phyloP scores from a whole-genome alignment of 1,140 invertebrate species.

The Drosophila setifemur region DNA sequence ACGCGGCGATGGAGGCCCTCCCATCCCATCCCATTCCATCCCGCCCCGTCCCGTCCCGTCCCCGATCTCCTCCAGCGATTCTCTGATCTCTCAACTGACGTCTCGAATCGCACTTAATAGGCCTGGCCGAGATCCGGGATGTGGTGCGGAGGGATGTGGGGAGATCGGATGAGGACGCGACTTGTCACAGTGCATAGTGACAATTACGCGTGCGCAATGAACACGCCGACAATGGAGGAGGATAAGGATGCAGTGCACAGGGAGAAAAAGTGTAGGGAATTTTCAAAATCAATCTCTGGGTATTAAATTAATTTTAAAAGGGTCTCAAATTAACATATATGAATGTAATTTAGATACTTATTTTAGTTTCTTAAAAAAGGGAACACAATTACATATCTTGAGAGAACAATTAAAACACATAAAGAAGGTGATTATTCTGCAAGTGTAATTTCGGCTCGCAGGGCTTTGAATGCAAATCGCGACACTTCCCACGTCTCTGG shows the following conservation, averaged over 20 bases:
- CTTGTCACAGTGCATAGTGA: slow-evolving; percentile 67
- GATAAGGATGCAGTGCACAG: slow-evolving; percentile 1
- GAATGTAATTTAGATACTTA: too few species aligned
- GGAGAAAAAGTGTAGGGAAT: neutral
- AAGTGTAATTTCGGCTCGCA: slow-evolving; percentile 1
- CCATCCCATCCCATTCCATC: neutral
- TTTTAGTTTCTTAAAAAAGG: too few species aligned
- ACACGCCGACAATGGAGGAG: slow-evolving; percentile 29
- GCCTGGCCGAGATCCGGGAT: neutral
- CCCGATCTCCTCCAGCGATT: neutral
- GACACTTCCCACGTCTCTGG: slow-evolving; percentile 45
- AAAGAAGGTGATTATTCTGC: too few species aligned
- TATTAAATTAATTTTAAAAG: too few species aligned
- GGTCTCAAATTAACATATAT: too few species aligned
- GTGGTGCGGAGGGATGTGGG: neutral
- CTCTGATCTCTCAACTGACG: slow-evolving; percentile 45
- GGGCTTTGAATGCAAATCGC: slow-evolving; percentile 42
- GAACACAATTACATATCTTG: too few species aligned
- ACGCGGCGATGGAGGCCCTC: neutral
- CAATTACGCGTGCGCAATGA: slow-evolving; percentile 73
- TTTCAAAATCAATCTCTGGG: too few species aligned
- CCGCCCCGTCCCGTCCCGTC: neutral
- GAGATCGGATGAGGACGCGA: too few species aligned
- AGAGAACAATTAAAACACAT: too few species aligned
- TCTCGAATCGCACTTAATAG: slow-evolving; percentile 73